These are phyloP conservation scores for Onychostoma macrolepis DNA, from an alignment of 2,113 vertebrate genomes.

Conservation along the genomic window DNA sequence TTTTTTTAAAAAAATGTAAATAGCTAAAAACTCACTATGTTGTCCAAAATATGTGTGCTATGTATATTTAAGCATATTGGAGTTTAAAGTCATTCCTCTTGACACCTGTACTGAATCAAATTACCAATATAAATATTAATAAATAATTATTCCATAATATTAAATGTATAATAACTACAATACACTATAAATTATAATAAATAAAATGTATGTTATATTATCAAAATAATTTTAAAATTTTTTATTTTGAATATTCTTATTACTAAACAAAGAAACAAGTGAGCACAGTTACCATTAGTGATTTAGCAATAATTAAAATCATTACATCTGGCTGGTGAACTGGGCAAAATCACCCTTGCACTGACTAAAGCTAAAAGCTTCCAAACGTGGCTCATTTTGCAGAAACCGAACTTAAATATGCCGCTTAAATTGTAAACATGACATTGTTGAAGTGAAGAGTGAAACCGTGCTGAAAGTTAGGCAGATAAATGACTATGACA, in stretches of 20 bases:
- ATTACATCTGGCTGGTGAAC: slow-evolving; percentile 40
- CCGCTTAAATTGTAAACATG: slow-evolving; percentile 60
- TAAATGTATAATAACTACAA: too few species aligned
- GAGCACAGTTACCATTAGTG: too few species aligned
- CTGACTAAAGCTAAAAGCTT: slow-evolving; percentile 42
- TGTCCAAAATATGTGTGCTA: not conserved
- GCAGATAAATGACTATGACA: slow-evolving; percentile 74
- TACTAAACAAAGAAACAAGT: too few species aligned
- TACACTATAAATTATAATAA: too few species aligned
- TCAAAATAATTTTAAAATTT: too few species aligned
- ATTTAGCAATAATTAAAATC: not conserved
- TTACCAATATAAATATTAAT: too few species aligned
- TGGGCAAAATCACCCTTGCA: slow-evolving; percentile 23
- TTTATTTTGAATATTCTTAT: too few species aligned
- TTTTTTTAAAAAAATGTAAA: not conserved
- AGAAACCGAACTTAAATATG: slow-evolving; percentile 51
- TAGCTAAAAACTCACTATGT: not conserved
- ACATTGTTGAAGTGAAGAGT: slow-evolving; percentile 60
- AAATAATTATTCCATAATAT: too few species aligned
- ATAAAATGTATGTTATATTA: too few species aligned
- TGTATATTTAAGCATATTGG: not conserved
- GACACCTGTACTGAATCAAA: too few species aligned
- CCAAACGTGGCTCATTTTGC: slow-evolving; percentile 53
- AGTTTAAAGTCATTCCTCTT: not conserved
- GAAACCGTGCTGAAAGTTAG: slow-evolving; percentile 55